These are phyloP conservation scores for Acanthopagrus latus DNA, from an alignment of 2,797 vertebrate species.

Conservation along the genomic window DNA sequence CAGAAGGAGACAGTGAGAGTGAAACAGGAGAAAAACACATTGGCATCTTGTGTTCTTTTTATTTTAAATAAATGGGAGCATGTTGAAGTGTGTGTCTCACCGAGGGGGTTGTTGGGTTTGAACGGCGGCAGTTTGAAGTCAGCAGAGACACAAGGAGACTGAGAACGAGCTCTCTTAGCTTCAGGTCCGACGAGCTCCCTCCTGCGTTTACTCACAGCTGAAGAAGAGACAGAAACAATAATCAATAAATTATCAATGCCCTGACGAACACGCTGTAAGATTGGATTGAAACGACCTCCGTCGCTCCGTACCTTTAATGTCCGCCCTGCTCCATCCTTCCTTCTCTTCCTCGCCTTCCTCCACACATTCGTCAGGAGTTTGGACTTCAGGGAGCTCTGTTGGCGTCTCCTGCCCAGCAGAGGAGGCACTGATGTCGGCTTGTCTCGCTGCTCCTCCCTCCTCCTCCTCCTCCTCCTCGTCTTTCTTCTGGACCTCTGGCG, in stretches of 20 bases:
- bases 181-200: slow-evolving; percentile 3
- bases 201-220: slow-evolving; percentile 47
- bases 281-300: no score
- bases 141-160: slow-evolving; percentile 29
- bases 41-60: fast-evolving
- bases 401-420: slow-evolving; percentile 11
- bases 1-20: not conserved
- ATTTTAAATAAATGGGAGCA: no score
- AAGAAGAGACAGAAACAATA: not conserved
- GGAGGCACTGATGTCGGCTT: not conserved
- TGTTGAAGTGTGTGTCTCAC: not conserved
- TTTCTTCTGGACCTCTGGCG: slow-evolving; percentile 9
- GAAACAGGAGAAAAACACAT: not conserved
- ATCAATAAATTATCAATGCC: not conserved
- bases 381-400: not conserved
- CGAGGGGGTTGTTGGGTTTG: slow-evolving; percentile 26
- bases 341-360: slow-evolving; percentile 2
- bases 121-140: slow-evolving; percentile 58
- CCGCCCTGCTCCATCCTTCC: not conserved
- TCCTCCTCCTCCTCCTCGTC: slow-evolving; percentile 20
- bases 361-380: not conserved
- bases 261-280: no score
- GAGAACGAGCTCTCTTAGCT: slow-evolving; percentile 55
- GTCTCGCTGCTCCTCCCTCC: slow-evolving; percentile 8
- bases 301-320: slow-evolving; percentile 40